Percentiles rank a stretch among this genome's conserved stretches.
Evolutionary conservation across 2,797 vertebrate species (phyloP).

Genomic region (Naso thynnoides): DNA sequence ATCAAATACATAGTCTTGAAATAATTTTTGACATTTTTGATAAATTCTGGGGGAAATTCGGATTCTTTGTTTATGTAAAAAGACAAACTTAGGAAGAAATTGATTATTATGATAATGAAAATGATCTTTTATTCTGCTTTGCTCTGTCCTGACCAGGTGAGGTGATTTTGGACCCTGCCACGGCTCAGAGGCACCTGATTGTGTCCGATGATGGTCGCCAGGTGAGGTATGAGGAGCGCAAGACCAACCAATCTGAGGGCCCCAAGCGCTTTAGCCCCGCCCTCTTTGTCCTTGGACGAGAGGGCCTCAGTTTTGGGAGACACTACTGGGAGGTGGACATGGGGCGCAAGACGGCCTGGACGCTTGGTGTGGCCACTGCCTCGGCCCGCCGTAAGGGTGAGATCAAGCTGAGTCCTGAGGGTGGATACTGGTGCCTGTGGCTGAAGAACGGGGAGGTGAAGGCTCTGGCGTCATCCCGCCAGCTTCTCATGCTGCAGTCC

Average conservation of each 20-base stretch:
- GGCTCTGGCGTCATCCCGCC: constrained; percentile 69
- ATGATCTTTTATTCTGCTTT: neutral
- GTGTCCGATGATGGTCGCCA: constrained; percentile 84
- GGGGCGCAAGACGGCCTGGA: constrained; percentile 85
- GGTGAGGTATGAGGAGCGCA: constrained; percentile 82
- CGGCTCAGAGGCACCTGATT: constrained; percentile 86
- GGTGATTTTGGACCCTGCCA: constrained; percentile 85
- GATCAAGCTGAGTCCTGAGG: constrained; percentile 82
- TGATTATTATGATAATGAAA: neutral
- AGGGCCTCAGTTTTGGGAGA: constrained; percentile 80
- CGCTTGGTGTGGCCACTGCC: constrained; percentile 82
- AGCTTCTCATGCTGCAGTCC: constrained; percentile 63
- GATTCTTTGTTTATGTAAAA: neutral
- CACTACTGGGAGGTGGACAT: constrained; percentile 91
- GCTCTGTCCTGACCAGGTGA: constrained; percentile 72
- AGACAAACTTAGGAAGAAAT: neutral
- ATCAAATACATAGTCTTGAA: neutral
- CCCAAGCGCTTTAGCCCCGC: constrained; percentile 84
- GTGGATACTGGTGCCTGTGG: constrained; percentile 87
- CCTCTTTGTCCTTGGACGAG: constrained; percentile 85
- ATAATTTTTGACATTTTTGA: neutral
- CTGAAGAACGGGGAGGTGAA: constrained; percentile 84
- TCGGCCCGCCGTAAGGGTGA: constrained; percentile 85
- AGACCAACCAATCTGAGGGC: constrained; percentile 67
- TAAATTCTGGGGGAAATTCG: neutral